A percentile compares a stretch with the other conserved stretches of the same genome.
phyloP scores from a whole-genome alignment of 2,797 vertebrate genomes.

The Argya squamiceps region DNA sequence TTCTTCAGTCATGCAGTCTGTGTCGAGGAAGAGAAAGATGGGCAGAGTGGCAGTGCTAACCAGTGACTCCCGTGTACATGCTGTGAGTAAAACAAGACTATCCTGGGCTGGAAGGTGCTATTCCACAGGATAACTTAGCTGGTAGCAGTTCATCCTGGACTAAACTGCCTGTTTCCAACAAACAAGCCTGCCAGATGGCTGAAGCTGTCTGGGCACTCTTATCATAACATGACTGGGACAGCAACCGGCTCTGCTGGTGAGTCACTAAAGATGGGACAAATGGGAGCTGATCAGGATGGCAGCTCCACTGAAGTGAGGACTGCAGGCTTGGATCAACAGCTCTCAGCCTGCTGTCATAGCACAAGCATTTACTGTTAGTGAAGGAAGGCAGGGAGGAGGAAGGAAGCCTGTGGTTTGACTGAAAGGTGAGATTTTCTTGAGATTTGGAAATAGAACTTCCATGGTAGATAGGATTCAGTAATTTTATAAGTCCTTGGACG shows the following conservation, averaged over 20 bases:
- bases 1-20: accelerated
- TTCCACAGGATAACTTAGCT: neutral
- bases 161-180: neutral
- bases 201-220: neutral
- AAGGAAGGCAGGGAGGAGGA: neutral
- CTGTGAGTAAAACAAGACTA: neutral
- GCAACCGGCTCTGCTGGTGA: neutral
- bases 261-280: neutral
- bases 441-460: neutral
- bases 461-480: neutral
- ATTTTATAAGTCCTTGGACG: neutral
- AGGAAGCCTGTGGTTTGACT: neutral
- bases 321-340: neutral
- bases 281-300: neutral
- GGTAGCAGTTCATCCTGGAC: neutral
- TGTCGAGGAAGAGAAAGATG: neutral
- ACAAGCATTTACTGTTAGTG: neutral
- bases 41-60: accelerated
- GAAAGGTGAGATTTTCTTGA: neutral
- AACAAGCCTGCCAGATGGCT: neutral
- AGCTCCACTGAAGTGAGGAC: neutral
- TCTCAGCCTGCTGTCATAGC: neutral
- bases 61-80: accelerated
- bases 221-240: neutral
- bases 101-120: neutral